Conservation (phyloP, 53 echinoderm and acorn worm species). For the Holothuria leucospilota region DNA sequence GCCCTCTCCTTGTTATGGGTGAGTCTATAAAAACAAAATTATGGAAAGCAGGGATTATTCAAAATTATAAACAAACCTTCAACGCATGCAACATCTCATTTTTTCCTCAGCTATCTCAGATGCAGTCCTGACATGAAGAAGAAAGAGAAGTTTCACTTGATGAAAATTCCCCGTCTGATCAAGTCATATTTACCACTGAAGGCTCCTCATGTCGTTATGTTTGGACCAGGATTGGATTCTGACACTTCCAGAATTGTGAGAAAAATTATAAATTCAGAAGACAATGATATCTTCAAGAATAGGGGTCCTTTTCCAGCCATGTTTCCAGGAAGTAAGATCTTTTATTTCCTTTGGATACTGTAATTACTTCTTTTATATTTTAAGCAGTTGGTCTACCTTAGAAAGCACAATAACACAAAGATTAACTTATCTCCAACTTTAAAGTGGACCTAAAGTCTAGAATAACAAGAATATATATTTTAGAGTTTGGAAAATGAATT, state of each 20-base stretch:
- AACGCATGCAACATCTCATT: background rate
- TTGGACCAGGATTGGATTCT: constrained; percentile 92
- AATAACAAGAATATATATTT: too few species aligned
- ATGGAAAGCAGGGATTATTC: too few species aligned
- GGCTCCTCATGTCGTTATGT: constrained; percentile 85
- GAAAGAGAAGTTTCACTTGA: constrained; percentile 60
- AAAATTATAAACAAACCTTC: too few species aligned
- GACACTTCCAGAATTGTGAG: constrained; percentile 79
- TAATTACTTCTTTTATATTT: too few species aligned
- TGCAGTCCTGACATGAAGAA: constrained; percentile 78
- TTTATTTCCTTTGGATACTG: too few species aligned
- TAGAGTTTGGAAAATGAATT: too few species aligned
- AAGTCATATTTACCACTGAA: constrained; percentile 80
- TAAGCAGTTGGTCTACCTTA: too few species aligned
- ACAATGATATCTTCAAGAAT: constrained; percentile 68
- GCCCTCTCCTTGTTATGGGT: too few species aligned
- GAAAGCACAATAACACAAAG: too few species aligned
- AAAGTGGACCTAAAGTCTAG: too few species aligned
- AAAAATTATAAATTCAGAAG: constrained; percentile 75
- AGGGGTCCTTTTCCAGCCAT: constrained; percentile 84
- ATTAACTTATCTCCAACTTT: too few species aligned
- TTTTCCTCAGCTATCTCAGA: constrained; percentile 76
- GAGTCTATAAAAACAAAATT: too few species aligned
- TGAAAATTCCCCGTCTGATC: constrained; percentile 75
- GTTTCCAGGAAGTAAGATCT: constrained; percentile 80